Percentiles rank a stretch among this genome's conserved stretches.
phyloP scores from a whole-genome alignment of 2,888 invertebrate genomes.

The Agonopterix heracliana region DNA sequence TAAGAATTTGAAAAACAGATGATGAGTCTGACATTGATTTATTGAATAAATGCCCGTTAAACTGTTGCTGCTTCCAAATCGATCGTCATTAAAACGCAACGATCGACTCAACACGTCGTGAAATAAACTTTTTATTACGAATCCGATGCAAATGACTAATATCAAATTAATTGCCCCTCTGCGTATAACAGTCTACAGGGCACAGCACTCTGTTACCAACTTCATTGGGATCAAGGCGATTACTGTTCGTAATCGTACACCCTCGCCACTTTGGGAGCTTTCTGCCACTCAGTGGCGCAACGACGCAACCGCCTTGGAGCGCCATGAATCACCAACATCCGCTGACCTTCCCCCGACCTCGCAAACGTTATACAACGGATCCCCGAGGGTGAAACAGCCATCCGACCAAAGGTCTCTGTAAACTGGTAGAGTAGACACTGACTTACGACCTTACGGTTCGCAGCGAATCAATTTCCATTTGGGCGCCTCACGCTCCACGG shows the following conservation, averaged over 20 bases:
- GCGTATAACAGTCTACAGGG: constrained; percentile 21
- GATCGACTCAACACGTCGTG: too few relatives aligned
- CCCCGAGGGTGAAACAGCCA: constrained; percentile 33
- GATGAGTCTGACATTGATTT: too few relatives aligned
- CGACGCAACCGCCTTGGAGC: constrained; percentile 39
- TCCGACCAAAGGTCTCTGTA: constrained; percentile 29
- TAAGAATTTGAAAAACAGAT: too few relatives aligned
- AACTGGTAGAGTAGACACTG: constrained; percentile 22
- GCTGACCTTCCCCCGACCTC: constrained; percentile 31
- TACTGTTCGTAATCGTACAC: constrained; percentile 64
- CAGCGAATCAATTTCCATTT: constrained; percentile 65
- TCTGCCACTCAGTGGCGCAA: constrained; percentile 38
- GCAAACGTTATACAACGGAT: constrained; percentile 15
- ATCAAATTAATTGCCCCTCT: not conserved
- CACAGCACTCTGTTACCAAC: constrained; percentile 57
- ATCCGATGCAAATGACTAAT: too few relatives aligned
- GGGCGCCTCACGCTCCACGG: constrained; percentile 34
- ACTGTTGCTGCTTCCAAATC: too few relatives aligned
- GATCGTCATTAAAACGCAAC: too few relatives aligned
- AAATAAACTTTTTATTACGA: too few relatives aligned
- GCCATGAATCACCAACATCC: constrained; percentile 27
- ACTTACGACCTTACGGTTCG: constrained; percentile 57
- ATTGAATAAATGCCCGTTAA: too few relatives aligned
- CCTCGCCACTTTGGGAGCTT: constrained; percentile 52
- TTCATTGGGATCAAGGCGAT: constrained; percentile 70